phyloP scores from a whole-genome alignment of 2,888 invertebrate genomes.

The Scaptomyza flava region DNA sequence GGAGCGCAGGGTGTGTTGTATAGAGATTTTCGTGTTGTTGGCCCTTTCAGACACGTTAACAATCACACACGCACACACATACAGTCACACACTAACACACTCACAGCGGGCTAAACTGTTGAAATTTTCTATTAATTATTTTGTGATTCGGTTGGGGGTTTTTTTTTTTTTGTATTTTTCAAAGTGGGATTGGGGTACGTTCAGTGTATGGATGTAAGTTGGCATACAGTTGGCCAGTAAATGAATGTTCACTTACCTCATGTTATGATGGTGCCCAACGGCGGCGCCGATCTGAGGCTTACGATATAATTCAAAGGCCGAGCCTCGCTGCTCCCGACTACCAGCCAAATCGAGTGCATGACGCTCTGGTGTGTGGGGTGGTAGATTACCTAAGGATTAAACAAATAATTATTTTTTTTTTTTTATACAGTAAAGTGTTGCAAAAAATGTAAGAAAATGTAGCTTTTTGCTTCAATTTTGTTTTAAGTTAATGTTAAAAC shows the following conservation, averaged over 20 bases:
- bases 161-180: constrained; percentile 6
- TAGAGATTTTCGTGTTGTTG: constrained; percentile 6
- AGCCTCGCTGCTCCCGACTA: constrained; percentile 94
- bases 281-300: constrained; percentile 89
- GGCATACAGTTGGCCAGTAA: not conserved
- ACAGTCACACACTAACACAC: not conserved
- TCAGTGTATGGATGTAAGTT: constrained; percentile 1
- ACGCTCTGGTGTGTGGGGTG: constrained; percentile 83
- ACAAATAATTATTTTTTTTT: not conserved
- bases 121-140: constrained; percentile 25
- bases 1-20: constrained; percentile 20
- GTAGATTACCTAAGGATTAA: constrained; percentile 78
- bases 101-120: constrained; percentile 17
- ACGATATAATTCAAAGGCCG: constrained; percentile 97
- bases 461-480: too few relatives aligned
- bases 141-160: constrained; percentile 26
- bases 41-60: constrained; percentile 14
- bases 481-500: too few relatives aligned
- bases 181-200: not conserved
- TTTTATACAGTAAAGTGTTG: too few relatives aligned
- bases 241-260: constrained; percentile 87
- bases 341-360: constrained; percentile 89
- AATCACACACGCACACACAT: constrained; percentile 8
- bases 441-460: too few relatives aligned
- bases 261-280: constrained; percentile 89